Percentiles rank a stretch among this genome's conserved stretches.
phyloP scores from a whole-genome alignment of 2,797 vertebrate genomes.

The Bovichtus diacanthus region DNA sequence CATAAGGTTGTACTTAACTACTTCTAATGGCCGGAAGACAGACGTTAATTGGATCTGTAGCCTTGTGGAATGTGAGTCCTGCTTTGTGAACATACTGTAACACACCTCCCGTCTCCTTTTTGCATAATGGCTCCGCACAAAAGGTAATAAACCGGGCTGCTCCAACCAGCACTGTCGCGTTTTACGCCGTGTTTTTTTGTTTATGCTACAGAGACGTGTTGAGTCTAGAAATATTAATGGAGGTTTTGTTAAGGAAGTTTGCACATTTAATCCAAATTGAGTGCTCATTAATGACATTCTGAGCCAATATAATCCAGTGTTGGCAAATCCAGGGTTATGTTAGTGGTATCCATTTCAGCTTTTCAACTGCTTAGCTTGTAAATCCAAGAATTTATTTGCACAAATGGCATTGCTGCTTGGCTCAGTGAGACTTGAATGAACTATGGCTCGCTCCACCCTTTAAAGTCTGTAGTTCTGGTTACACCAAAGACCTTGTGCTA shows the following conservation, averaged over 20 bases:
- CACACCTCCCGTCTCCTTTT: constrained; percentile 32
- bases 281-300: constrained; percentile 42
- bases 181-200: constrained; percentile 1
- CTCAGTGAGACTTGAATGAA: constrained; percentile 61
- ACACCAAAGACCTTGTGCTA: constrained; percentile 66
- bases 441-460: constrained; percentile 58
- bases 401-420: constrained; percentile 44
- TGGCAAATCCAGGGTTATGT: constrained; percentile 58
- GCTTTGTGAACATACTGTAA: constrained; percentile 49
- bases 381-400: constrained; percentile 73
- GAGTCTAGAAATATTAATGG: constrained; percentile 43
- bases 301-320: constrained; percentile 57
- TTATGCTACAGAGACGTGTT: constrained; percentile 7
- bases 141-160: constrained; percentile 19
- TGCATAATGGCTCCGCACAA: constrained; percentile 32
- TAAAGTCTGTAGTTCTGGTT: constrained; percentile 66
- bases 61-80: constrained; percentile 54
- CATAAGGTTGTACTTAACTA: constrained; percentile 59
- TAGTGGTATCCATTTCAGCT: constrained; percentile 61
- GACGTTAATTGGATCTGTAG: constrained; percentile 66
- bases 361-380: constrained; percentile 64
- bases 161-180: background rate
- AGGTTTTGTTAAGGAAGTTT: constrained; percentile 58
- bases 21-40: constrained; percentile 57
- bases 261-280: constrained; percentile 51